Base-by-base conservation (phyloP, 2,888 invertebrate species). In the Drosophila mimica region DNA sequence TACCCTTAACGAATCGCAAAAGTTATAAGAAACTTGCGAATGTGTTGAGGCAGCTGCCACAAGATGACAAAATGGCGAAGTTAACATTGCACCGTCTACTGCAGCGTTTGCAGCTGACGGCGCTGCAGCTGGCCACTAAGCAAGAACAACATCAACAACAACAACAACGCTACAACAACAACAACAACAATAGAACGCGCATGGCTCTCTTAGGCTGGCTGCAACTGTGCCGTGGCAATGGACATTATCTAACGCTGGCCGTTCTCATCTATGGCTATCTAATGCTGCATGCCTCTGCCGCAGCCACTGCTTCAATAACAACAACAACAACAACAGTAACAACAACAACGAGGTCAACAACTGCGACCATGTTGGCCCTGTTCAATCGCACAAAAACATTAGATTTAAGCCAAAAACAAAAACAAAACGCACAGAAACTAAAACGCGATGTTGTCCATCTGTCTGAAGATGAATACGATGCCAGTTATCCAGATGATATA, bases 381-480 rank as follows among this genome's bases (percentile, higher is more conserved):
- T 63, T 64, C n/a, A 76, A 76, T 75, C 34, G 74, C 33, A 81
- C 79, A 64, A 59, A 63, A 57, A 56, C 63, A 13, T 49, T 65
- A 59, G 51, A 64, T 15, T 49, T 83, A 72, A 64, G 70, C 58
- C 48, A 65, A 68, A 28, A 46, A 67, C 70, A 57, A 56, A 57
- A 20, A 31, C 43, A 25, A n/a, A 56, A 64, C 60, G 63, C 78
- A 62, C 68, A 64, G 25, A 73, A 73, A 30, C 51, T 63, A 51
- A 92, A 86, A 75, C 92, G 92, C 58, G 92, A 91, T 86, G 92
- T 92, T 74, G 91, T 92, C 88, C 91, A 92, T 86, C 88, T 92
- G 91, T 91, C 92, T 90, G 92, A 91, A 57, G 89, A 91, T 76
- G 93, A 93, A 48, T 82, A 92, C 68, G 92, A 93, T 79, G 91